Percentiles rank a stretch among this genome's conserved stretches.
Evolutionary conservation across 2,888 invertebrate species (phyloP).

Genomic region (Pteria penguin): DNA sequence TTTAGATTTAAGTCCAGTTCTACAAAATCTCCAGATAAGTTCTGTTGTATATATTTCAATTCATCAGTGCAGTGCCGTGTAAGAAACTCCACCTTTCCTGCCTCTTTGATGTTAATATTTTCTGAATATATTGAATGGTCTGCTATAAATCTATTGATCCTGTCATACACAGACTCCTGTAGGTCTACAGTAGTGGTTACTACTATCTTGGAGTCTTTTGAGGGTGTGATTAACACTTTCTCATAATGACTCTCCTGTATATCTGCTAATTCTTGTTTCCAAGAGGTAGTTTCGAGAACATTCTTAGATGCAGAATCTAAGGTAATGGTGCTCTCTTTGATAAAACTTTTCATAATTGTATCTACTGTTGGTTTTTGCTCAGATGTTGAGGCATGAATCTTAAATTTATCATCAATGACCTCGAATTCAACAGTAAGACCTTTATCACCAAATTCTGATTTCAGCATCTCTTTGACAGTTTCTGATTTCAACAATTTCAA

Average conservation of each 20-base stretch:
- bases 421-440: conserved; percentile 21
- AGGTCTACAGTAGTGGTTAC: conserved; percentile 17
- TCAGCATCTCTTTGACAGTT: neutral
- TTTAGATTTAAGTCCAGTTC: neutral
- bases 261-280: conserved; percentile 2
- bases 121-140: conserved; percentile 30
- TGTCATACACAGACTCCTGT: neutral
- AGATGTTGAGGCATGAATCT: neutral
- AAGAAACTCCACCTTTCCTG: conserved; percentile 24
- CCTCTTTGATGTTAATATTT: conserved; percentile 11
- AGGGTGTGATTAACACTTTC: neutral
- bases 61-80: conserved; percentile 9
- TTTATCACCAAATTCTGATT: neutral
- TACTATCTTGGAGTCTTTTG: conserved; percentile 8
- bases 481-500: conserved; percentile 7
- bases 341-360: neutral
- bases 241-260: neutral
- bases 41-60: conserved; percentile 10
- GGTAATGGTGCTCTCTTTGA: conserved; percentile 2
- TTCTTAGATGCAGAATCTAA: conserved; percentile 15
- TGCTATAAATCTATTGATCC: conserved; percentile 10
- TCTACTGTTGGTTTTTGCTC: neutral
- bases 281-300: conserved; percentile 6
- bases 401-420: neutral
- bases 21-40: neutral